Percentiles rank a stretch among this genome's conserved stretches.
Conservation (phyloP, 1,140 invertebrate species). For the Arion vulgaris region DNA sequence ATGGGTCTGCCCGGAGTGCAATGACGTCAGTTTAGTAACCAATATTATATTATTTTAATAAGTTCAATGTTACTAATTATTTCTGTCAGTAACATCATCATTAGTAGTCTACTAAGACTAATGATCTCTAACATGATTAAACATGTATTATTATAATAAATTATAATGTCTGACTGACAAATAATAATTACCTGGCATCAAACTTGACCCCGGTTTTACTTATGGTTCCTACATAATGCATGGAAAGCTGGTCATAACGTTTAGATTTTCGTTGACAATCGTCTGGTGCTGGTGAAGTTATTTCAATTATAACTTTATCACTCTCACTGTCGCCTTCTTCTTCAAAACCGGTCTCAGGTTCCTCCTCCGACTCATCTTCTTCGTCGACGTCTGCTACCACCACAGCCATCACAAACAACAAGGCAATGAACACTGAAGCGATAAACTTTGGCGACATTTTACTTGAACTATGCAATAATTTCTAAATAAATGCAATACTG, state of each 20-base stretch:
- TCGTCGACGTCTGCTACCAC: neutral
- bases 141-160: no score
- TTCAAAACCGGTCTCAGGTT: neutral
- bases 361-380: neutral
- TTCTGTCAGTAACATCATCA: no score
- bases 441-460: neutral
- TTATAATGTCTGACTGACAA: no score
- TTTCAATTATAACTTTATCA: slow-evolving; percentile 83
- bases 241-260: slow-evolving; percentile 89
- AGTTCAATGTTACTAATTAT: no score
- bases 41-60: no score
- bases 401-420: neutral
- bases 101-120: no score
- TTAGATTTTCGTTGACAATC: slow-evolving; percentile 87
- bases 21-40: no score
- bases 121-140: no score
- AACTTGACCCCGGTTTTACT: slow-evolving; percentile 87
- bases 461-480: neutral
- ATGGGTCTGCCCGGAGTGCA: no score
- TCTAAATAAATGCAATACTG: neutral
- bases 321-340: neutral
- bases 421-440: neutral
- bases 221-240: slow-evolving; percentile 94
- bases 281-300: slow-evolving; percentile 81
- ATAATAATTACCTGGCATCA: slow-evolving; percentile 87